A percentile compares a stretch with the other conserved stretches of the same genome.
These are phyloP conservation scores for Hirtodrosophila trivittata DNA, from an alignment of 2,888 invertebrate species.

Conservation along the genomic window DNA sequence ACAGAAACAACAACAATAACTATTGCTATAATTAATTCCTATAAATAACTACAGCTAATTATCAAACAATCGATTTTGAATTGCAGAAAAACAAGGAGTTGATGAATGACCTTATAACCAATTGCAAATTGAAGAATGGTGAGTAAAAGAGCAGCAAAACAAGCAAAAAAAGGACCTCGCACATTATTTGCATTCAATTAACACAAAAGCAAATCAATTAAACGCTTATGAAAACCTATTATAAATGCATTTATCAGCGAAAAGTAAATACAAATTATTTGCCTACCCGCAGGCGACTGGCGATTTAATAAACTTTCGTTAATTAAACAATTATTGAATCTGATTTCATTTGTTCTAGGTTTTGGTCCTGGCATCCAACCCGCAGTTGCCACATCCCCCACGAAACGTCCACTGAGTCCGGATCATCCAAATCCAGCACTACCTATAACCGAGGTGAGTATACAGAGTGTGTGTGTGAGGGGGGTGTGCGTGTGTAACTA, in stretches of 20 bases:
- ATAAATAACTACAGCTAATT: conserved; percentile 15
- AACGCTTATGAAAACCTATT: not conserved
- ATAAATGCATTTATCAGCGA: conserved; percentile 1
- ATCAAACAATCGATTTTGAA: conserved; percentile 37
- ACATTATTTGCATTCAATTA: conserved; percentile 25
- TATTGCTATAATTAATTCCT: conserved; percentile 19
- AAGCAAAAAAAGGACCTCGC: not conserved
- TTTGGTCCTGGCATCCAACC: conserved; percentile 85
- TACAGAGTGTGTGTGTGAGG: not conserved
- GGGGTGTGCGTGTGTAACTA: conserved; percentile 17
- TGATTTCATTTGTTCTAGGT: conserved; percentile 79
- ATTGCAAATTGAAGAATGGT: conserved; percentile 88
- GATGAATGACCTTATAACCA: conserved; percentile 89
- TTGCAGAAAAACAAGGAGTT: conserved; percentile 91
- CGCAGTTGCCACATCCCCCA: conserved; percentile 85
- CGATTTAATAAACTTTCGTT: not conserved
- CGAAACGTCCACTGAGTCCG: conserved; percentile 86
- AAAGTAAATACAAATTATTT: not conserved
- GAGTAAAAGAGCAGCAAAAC: not conserved
- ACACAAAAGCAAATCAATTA: conserved; percentile 1
- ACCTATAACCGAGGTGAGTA: conserved; percentile 87
- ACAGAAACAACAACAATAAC: conserved; percentile 2
- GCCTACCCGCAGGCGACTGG: too few relatives aligned
- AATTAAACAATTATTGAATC: conserved; percentile 16
- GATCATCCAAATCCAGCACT: conserved; percentile 88